Percentiles rank a stretch among this genome's conserved stretches.
Conservation (phyloP, 1,140 invertebrate genomes). For the Pachyrhynchus sulphureomaculatus region DNA sequence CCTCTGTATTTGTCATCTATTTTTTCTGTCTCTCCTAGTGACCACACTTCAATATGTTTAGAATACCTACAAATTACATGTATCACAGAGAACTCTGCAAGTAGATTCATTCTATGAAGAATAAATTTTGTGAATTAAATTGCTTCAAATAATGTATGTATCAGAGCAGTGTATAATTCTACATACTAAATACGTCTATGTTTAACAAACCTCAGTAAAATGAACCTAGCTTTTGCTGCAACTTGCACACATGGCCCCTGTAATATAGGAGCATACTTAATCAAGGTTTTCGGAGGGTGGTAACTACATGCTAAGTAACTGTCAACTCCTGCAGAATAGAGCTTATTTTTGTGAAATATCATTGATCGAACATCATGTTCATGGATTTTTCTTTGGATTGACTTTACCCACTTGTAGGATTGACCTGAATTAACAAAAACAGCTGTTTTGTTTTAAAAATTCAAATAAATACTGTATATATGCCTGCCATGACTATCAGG, state of each 20-base stretch:
- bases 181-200: neutral
- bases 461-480: no score
- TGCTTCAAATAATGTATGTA: no score
- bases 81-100: neutral
- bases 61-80: slow-evolving; percentile 54
- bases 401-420: slow-evolving; percentile 74
- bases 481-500: no score
- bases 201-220: slow-evolving; percentile 60
- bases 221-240: slow-evolving; percentile 58
- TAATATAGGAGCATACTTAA: slow-evolving; percentile 71
- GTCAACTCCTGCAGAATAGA: slow-evolving; percentile 80
- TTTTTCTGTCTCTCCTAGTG: slow-evolving; percentile 37
- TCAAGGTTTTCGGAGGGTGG: slow-evolving; percentile 63
- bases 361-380: slow-evolving; percentile 81
- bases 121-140: no score
- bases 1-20: slow-evolving; percentile 37
- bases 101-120: no score
- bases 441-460: no score
- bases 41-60: slow-evolving; percentile 65
- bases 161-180: no score
- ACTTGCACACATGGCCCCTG: slow-evolving; percentile 62
- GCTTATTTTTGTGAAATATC: slow-evolving; percentile 60
- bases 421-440: slow-evolving; percentile 54
- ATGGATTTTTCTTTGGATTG: slow-evolving; percentile 74
- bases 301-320: slow-evolving; percentile 70